Base-by-base conservation (phyloP, 1,140 invertebrate genomes). In the Tetragonula clypearis region DNA sequence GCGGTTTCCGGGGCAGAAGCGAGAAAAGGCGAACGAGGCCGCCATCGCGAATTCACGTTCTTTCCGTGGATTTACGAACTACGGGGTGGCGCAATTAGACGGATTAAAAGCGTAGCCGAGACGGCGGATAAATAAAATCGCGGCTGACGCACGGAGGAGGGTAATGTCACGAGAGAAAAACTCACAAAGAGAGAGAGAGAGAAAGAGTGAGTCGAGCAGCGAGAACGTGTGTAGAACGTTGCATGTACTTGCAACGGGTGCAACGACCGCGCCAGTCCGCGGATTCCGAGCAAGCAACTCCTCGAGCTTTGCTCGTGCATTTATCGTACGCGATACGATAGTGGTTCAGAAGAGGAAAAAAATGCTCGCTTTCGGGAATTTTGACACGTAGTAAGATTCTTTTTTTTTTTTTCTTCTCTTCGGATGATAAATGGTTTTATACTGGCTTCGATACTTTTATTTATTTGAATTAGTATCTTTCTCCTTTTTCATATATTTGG, bases 251-350 rank as follows among this genome's bases (percentile, higher is more conserved):
- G 41, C 41, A 49, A 49, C 41, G 84, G 84, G 92, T 89, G 87
- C 92, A 94, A 94, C 86, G 92, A 93, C 92, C 93, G 92, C 58
- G 19, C 56, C 72, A 76, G 75, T 86, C 91, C 90, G 87, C 91
- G 87, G 88, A 92, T 93, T 92, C 88, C 87, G 88, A 88, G 90
- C 89, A 87, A 89, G 85, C 78, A 92, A 90, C 92, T 91, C 83
- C 53, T 85, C 56, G 75, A 86, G 85, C 87, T 88, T 86, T 75
- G 88, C 77, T 58, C 73, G 73, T 78, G 49, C 83, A 78, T 65
- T 89, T 79, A 85, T 84, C 72, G 76, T 80, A 84, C 82, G 82
- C 80, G 23, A 62, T 81, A 83, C 69, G n/a, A 30, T 30, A 30
- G 65, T 68, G 72, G 41, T 62, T 62, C 23, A 62, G 12, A 62